Evolutionary conservation across 2,113 vertebrate species (phyloP), one percentile per base, ranked within the genome.

Genomic region (Danionella cerebrum): DNA sequence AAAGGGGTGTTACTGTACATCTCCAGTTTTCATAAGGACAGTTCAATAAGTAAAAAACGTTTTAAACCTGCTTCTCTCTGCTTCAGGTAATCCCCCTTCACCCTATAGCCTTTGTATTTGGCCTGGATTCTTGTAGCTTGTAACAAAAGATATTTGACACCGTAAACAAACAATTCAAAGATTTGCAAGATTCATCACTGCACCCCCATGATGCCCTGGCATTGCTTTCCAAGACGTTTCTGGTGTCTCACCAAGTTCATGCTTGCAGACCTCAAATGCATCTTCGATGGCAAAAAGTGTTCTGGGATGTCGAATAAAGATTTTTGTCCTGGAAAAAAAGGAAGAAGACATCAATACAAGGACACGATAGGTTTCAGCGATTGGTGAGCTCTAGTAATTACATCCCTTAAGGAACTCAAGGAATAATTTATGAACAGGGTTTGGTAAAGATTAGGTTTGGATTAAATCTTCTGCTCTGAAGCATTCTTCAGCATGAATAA

Each of bases 241-340:
- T 13, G 18, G 21, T 13, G 11, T 24, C 77, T 71, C 55, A 98
- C 96, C 86, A 41, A 98, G 60, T 19, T 93, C 82, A 74, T 98
- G 86, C 84, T 97, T 98, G 41, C 90, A 93, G 72, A 82, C 81
- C 78, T 98, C 94, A 81, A 89, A 97, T 1, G 95, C 94, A 44
- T 98, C 96, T 80, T 97, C 95, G 0, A 93, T 98, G 66, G 94
- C 93, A 77, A 93, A 97, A 41, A 98, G 84, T 2, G 95, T 97
- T 73, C 89, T 91, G 2, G 96, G 92, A 74, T 95, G 93, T 19
- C 95, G 94, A 69, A 98, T 98, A 80, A 98, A 98, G 80, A 98
- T 91, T 82, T 98, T 98, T 57, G 93, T 98, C 75, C 96, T 98
- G 12, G 22, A 14, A 36, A 7, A 67, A 52, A 29, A 14, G 39